A percentile compares a stretch with the other conserved stretches of the same genome.
Evolutionary conservation across 2,113 vertebrate genomes (phyloP).

Genomic region (Acrocephalus arundinaceus): DNA sequence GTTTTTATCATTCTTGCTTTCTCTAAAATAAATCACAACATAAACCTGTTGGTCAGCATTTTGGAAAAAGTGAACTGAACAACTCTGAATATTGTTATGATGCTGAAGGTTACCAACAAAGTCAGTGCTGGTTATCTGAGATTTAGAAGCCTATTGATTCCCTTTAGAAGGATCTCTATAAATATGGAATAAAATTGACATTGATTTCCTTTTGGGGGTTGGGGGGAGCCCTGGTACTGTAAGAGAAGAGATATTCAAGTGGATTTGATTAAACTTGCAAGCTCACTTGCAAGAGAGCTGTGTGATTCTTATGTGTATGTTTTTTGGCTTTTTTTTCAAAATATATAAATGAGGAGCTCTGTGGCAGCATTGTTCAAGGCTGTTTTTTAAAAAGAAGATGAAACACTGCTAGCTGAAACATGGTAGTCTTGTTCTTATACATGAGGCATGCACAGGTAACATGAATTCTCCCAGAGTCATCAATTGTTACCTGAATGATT

Average conservation of each 20-base stretch:
- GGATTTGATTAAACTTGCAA: slow-evolving; percentile 4
- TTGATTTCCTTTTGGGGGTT: not conserved
- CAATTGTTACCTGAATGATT: not conserved
- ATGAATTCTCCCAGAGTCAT: not conserved
- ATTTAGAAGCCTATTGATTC: not conserved
- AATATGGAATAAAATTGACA: slow-evolving; percentile 14
- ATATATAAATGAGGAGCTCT: not conserved
- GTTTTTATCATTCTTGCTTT: slow-evolving; percentile 6
- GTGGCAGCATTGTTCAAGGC: not conserved
- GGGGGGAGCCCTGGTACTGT: not conserved
- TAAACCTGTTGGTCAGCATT: slow-evolving; percentile 26
- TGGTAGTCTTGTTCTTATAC: not conserved
- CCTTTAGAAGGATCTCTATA: not conserved
- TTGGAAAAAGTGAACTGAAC: not conserved
- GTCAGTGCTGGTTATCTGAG: slow-evolving; percentile 11
- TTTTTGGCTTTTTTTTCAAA: slow-evolving; percentile 1
- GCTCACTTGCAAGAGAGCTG: not conserved
- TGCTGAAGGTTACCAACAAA: not conserved
- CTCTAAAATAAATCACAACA: not conserved
- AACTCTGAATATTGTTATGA: not conserved
- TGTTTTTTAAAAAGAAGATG: not conserved
- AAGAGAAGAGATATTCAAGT: not conserved
- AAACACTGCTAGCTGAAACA: not conserved
- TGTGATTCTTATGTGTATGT: not conserved
- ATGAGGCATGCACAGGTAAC: not conserved